Percentiles rank a stretch among this genome's conserved stretches.
phyloP scores from a whole-genome alignment of 2,888 invertebrate genomes.

The Ormia ochracea region DNA sequence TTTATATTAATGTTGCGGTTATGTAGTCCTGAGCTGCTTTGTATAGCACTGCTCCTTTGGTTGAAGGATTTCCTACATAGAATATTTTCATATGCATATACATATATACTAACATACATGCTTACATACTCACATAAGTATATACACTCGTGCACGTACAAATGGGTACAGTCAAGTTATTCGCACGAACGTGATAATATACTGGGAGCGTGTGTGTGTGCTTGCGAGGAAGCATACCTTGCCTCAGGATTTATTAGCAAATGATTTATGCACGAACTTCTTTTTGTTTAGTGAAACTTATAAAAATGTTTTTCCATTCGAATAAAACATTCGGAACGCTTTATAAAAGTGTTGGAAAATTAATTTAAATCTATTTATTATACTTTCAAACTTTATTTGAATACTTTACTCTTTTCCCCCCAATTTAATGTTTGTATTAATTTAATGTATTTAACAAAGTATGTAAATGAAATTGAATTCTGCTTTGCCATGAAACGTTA shows the following conservation, averaged over 20 bases:
- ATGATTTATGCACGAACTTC: constrained; percentile 32
- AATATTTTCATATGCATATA: neutral
- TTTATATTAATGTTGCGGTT: neutral
- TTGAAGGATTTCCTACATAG: constrained; percentile 19
- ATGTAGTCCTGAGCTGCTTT: neutral
- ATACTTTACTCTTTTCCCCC: constrained; percentile 7
- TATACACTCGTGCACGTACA: too few relatives aligned
- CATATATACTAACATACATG: neutral
- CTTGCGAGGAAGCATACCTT: neutral
- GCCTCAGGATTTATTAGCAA: constrained; percentile 26
- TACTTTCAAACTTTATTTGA: neutral
- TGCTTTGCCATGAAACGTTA: neutral
- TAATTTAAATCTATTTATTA: neutral
- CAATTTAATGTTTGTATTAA: neutral
- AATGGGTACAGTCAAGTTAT: too few relatives aligned
- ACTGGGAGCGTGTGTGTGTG: neutral
- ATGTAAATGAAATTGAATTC: neutral
- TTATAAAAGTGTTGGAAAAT: neutral
- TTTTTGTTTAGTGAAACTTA: constrained; percentile 19
- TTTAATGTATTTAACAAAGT: constrained; percentile 14
- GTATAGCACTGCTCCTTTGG: neutral
- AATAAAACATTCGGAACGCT: neutral
- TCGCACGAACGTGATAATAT: neutral
- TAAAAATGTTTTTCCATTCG: neutral
- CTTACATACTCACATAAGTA: too few relatives aligned